phyloP scores from a whole-genome alignment of 2,888 invertebrate genomes.

The Mimachlamys varia region DNA sequence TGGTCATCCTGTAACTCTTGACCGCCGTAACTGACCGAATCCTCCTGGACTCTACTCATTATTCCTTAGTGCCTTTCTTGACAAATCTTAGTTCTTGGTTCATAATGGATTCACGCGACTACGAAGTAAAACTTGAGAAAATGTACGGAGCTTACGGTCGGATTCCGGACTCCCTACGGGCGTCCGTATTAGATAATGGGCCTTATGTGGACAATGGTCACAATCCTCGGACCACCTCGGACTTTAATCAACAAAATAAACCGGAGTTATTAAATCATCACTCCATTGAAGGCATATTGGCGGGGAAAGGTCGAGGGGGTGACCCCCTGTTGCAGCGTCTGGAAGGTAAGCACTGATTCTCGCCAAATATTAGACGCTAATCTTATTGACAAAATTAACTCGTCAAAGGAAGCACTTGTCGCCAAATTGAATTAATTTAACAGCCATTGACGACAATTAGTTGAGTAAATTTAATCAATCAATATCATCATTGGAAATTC shows the following conservation, averaged over 20 bases:
- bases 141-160: slow-evolving; percentile 40
- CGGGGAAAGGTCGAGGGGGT: slow-evolving; percentile 54
- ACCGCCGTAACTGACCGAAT: not conserved
- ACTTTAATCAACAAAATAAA: slow-evolving; percentile 45
- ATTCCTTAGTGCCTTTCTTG: not conserved
- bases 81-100: slow-evolving; percentile 36
- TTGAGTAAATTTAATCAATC: too few relatives aligned
- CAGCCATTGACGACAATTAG: not conserved
- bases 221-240: slow-evolving; percentile 33
- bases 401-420: not conserved
- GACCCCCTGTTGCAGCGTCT: not conserved
- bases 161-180: slow-evolving; percentile 40
- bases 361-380: not conserved
- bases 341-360: not conserved
- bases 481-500: not conserved
- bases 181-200: slow-evolving; percentile 18
- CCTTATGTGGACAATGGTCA: slow-evolving; percentile 38
- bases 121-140: slow-evolving; percentile 36
- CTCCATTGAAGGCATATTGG: slow-evolving; percentile 73
- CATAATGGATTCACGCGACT: slow-evolving; percentile 29
- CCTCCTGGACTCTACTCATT: not conserved
- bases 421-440: not conserved
- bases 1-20: not conserved
- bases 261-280: slow-evolving; percentile 64
- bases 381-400: too few relatives aligned